Base-by-base conservation (phyloP, 2,888 invertebrate species). In the Teleiodes luculella region DNA sequence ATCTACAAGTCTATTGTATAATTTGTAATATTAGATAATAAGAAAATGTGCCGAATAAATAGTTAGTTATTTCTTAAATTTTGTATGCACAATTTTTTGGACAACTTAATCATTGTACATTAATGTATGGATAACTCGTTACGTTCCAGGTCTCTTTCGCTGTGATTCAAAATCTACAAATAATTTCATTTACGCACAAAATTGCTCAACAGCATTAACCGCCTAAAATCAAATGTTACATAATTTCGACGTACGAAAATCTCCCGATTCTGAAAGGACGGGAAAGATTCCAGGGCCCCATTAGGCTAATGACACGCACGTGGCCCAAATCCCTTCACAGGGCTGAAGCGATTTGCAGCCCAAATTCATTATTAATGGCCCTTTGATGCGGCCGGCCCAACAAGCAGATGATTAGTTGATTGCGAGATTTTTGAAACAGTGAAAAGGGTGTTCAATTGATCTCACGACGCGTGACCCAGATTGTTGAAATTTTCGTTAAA, bases 281-380 rank as follows among this genome's bases (percentile, higher is more conserved):
- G 53, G 68, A 80, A 82, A 80, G 83, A 83, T 82, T 82, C 81
- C 76, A 70, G 74, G 56, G 52, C 41, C 70, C 81, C 83, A 88
- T 89, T 87, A 88, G 76, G 65, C 72, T 87, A 89, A 89, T 88
- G 84, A 82, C 61, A 63, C 72, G 83, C 88, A 86, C 88, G 88
- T 86, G 88, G 83, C 68, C 67, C 67, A 86, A 87, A 86, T 86
- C 88, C 88, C 86, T 84, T 78, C 80, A 71, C 65, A 78, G 80
- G 74, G 80, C 82, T 80, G 83, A 85, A 86, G 72, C 83, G 85
- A 86, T 88, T 87, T 86, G 79, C 76, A 76, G 69, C 76, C 84
- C 83, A 79, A 86, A 86, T 88, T 81, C 78, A 86, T 86, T 83
- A 86, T 88, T 84, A 86, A 88, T 86, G 81, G 71, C 66, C 78